phyloP scores from a whole-genome alignment of 2,113 vertebrate genomes.

The Climacteris rufus region DNA sequence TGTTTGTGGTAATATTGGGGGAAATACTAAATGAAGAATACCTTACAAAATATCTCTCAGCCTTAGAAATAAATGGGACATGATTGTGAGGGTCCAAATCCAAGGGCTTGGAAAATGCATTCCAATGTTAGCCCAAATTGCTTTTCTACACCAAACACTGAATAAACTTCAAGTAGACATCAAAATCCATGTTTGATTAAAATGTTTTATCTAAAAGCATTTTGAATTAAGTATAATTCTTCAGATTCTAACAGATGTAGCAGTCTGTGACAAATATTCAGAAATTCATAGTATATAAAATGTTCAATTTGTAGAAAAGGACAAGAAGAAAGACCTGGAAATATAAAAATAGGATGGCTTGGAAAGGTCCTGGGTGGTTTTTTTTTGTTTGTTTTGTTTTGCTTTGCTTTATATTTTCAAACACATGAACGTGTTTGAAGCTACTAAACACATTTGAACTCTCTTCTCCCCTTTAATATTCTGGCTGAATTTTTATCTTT shows the following conservation, averaged over 20 bases:
- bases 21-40: background rate
- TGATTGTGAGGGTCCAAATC: background rate
- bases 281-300: background rate
- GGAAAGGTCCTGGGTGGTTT: background rate
- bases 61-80: background rate
- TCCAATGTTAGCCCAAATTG: background rate
- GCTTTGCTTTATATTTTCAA: background rate
- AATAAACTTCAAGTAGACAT: background rate
- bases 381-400: background rate
- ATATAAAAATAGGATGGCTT: background rate
- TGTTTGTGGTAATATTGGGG: background rate
- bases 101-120: background rate
- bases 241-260: background rate
- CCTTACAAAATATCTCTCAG: background rate
- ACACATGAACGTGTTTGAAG: background rate
- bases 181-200: background rate
- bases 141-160: background rate
- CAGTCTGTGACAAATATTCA: background rate
- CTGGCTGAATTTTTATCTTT: slow-evolving; percentile 64
- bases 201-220: background rate
- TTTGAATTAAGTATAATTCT: background rate
- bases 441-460: slow-evolving; percentile 52
- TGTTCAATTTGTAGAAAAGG: background rate
- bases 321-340: background rate
- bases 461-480: slow-evolving; percentile 8